Evolutionary conservation across 1,140 invertebrate species (phyloP), one percentile per base, ranked within the genome.

Genomic region (Drosophila aff.): DNA sequence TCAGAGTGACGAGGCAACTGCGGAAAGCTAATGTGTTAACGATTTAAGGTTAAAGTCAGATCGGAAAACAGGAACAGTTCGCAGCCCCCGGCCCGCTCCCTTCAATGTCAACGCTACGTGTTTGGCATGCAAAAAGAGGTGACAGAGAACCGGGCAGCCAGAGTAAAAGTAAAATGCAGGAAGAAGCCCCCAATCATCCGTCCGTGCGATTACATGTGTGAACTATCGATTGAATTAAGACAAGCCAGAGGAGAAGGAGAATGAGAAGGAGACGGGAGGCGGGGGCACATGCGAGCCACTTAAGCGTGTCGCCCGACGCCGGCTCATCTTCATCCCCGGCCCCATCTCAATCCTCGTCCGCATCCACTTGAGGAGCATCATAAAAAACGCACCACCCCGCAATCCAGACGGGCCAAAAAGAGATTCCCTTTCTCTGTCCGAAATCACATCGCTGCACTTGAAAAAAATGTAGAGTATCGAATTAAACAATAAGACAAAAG

Each of bases 181-280:
- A 87, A 81, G 85, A 86, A 86, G 83, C 82, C 81, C 84, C 85
- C 86, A 89, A 79, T 79, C 76, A 79, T 72, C 53, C 59, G 67
- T 61, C 79, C 84, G 81, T 84, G 81, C 81, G 84, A 89, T 89
- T 89, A 89, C 84, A 89, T 89, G 84, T 89, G 84, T 89, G 84
- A 89, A 89, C 84, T 89, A 89, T 89, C 84, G 84, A 89, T 89
- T 89, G 85, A 89, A 90, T 90, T 89, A 89, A 89, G 85, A 89
- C 85, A 75, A 84, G 68, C 47, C 79, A 59, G 33, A 47, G 52
- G 16, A 52, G 80, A 58, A 21, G 31, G 40, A 23, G 31, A 11
- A 9, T 47, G 16, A 52, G 80, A 58, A 21, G 31, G 40, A 23
- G 31, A 11, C 23, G 23, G 9, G 38, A 4, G 49, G 36, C 18